Evolutionary conservation across 2,797 vertebrate species (phyloP), one percentile per base, ranked within the genome.

Genomic region (Spinus pinus): DNA sequence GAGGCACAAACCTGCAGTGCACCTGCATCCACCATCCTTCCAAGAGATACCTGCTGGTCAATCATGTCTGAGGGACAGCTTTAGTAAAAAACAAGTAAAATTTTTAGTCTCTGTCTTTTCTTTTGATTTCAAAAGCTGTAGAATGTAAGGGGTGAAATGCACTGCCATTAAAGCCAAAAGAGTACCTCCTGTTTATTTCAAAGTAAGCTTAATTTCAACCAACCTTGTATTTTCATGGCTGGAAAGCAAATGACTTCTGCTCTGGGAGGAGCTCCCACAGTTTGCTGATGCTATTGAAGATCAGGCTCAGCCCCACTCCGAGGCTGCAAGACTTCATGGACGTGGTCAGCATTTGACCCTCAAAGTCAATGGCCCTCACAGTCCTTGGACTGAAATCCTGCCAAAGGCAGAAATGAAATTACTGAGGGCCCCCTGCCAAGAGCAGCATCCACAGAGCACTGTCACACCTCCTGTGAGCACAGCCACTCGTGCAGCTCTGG

Each of bases 331-430:
- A 12, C 27, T 46, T 57, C 9, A 14, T 0, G 72, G 70, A 14
- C 4, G 2, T 17, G 39, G 51, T 39, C 69, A 49, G 74, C 41
- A 12, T 7, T 33, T 14, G 25, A 16, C 20, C 10, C 21, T 67
- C 12, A 2, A 1, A 22, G 37, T 7, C 35, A 58, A 41, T 0
- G 1, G 20, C 6, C 14, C 7, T 35, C 0, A 1, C 7, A 62
- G 27, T 19, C 20, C 27, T 72, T n/a, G 31, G 9, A n/a, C 30
- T 19, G 15, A 58, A 88, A 44, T 25, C 47, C 41, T 58, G n/a
- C 25, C 42, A 19, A 72, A 65, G 22, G 31, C 16, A 71, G 73
- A 69, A 69, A 10, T 15, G 3, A 33, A 53, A 25, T 6, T 14
- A 39, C 12, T 22, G 41, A 41, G 47, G 1, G 2, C 61, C 9